These are phyloP conservation scores for Volucella inanis DNA, from an alignment of 2,888 invertebrate species.

Conservation along the genomic window DNA sequence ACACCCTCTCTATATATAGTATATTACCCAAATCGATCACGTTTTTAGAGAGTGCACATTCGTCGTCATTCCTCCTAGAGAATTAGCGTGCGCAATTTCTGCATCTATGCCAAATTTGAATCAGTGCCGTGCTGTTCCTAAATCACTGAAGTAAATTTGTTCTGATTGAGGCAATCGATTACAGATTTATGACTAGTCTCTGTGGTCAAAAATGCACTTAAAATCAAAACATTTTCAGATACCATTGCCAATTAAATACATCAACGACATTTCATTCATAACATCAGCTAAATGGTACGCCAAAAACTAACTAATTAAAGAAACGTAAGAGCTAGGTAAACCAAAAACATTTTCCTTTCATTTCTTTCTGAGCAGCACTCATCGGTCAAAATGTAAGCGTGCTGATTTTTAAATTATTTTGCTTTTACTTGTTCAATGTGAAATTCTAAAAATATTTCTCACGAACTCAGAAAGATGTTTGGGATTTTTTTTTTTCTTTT, in stretches of 20 bases:
- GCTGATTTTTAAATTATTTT: background rate
- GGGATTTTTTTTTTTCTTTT: background rate
- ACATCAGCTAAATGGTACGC: background rate
- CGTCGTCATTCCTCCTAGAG: too few relatives aligned
- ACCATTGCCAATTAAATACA: constrained; percentile 1
- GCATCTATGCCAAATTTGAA: too few relatives aligned
- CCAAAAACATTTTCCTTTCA: background rate
- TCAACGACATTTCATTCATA: background rate
- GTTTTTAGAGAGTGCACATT: too few relatives aligned
- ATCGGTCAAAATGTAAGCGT: constrained; percentile 2
- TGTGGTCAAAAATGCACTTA: constrained; percentile 8
- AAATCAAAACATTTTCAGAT: background rate
- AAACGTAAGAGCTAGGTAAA: constrained; percentile 4
- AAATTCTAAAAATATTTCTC: constrained; percentile 22
- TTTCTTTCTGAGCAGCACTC: background rate
- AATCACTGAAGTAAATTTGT: too few relatives aligned
- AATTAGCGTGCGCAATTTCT: too few relatives aligned
- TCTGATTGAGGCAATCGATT: background rate
- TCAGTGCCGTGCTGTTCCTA: too few relatives aligned
- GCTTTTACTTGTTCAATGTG: background rate
- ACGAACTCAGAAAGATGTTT: background rate
- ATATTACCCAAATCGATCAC: too few relatives aligned
- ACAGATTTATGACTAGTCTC: background rate
- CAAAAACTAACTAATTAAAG: background rate
- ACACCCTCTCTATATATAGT: too few relatives aligned